Evolutionary conservation across 2,888 invertebrate genomes (phyloP).

Genomic region (Trissolcus japonicus): DNA sequence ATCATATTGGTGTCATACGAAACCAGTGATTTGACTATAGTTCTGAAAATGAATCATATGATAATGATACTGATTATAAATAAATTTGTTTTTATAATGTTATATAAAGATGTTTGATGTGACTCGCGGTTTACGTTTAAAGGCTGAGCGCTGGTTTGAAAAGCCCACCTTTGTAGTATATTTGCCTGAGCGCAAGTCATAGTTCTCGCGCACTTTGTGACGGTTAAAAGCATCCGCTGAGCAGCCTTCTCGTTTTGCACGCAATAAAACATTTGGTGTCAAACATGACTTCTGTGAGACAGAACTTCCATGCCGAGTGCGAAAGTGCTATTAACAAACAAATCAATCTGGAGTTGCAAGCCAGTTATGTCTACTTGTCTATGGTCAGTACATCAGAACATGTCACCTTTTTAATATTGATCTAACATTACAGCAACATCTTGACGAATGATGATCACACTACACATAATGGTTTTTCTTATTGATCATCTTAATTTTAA

Average conservation of each 20-base stretch:
- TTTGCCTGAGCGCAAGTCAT: constrained; percentile 41
- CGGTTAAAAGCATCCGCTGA: constrained; percentile 13
- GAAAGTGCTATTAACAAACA: constrained; percentile 83
- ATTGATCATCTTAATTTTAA: neutral
- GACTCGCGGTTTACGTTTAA: too few species aligned
- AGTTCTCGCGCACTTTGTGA: constrained; percentile 18
- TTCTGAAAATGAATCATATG: too few species aligned
- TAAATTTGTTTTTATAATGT: too few species aligned
- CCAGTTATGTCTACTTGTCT: constrained; percentile 85
- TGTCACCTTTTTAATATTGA: constrained; percentile 19
- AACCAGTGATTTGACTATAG: too few species aligned
- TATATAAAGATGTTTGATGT: too few species aligned
- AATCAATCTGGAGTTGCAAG: constrained; percentile 85
- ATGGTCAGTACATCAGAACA: constrained; percentile 80
- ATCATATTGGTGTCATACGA: too few species aligned
- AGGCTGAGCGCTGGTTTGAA: too few species aligned
- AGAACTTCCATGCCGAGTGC: constrained; percentile 82
- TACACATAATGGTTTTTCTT: neutral
- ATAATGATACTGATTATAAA: too few species aligned
- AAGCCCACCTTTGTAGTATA: constrained; percentile 3
- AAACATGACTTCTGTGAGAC: constrained; percentile 78
- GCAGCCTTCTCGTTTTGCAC: neutral
- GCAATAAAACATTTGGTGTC: neutral
- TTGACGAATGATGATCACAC: neutral
- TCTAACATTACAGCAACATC: constrained; percentile 4